These are phyloP conservation scores for Ricordea florida DNA, from an alignment of 92 coral and sea anemone genomes.

Conservation along the genomic window DNA sequence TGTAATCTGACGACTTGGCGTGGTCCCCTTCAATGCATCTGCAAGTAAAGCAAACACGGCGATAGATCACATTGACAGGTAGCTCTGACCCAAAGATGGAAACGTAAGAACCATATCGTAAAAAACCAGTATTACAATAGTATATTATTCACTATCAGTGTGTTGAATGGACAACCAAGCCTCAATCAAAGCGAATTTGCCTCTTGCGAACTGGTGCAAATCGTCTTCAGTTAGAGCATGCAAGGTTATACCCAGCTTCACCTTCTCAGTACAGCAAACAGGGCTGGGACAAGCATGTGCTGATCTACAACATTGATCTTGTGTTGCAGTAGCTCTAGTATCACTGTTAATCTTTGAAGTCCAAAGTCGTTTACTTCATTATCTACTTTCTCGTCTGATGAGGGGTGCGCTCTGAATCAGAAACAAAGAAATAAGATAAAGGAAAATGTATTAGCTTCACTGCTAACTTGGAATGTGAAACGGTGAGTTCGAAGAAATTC, in stretches of 20 bases:
- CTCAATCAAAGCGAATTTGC: no score
- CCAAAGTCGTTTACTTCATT: background rate
- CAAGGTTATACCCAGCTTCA: no score
- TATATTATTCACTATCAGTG: no score
- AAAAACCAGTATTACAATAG: no score
- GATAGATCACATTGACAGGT: no score
- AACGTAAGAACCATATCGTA: no score
- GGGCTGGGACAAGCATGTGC: constrained; percentile 68
- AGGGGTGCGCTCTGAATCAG: constrained; percentile 29
- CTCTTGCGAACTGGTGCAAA: no score
- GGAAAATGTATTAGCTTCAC: background rate
- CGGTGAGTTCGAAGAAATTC: no score
- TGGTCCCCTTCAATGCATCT: constrained; percentile 87
- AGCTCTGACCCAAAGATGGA: no score
- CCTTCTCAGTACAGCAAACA: constrained; percentile 84
- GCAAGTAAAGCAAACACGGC: no score
- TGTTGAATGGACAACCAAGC: no score
- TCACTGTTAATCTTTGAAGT: constrained; percentile 57
- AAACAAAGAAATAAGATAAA: background rate
- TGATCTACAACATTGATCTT: constrained; percentile 70
- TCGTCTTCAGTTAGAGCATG: no score
- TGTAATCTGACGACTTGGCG: constrained; percentile 81
- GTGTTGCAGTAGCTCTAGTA: constrained; percentile 81
- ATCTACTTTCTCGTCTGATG: background rate
- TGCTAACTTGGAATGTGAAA: background rate